Evolutionary conservation across 1,140 invertebrate genomes (phyloP).

Genomic region (Ips typographus): DNA sequence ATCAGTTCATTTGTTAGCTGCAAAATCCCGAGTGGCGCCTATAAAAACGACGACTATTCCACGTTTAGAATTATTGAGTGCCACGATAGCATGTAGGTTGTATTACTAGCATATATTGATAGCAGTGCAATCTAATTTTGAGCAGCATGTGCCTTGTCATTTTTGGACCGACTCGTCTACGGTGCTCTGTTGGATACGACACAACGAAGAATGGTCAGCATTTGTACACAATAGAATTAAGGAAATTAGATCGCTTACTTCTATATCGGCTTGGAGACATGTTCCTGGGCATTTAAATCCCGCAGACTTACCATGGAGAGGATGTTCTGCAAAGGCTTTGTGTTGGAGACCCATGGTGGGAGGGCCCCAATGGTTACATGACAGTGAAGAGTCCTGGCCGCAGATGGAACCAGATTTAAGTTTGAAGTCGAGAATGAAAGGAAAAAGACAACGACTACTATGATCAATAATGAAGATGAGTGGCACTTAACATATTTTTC

Average conservation of each 20-base stretch:
- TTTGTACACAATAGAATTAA: slow-evolving; percentile 46
- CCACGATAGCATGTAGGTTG: too few species aligned
- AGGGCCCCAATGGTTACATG: slow-evolving; percentile 40
- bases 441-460: slow-evolving; percentile 19
- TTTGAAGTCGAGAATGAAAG: slow-evolving; percentile 10
- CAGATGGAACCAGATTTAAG: background rate
- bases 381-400: slow-evolving; percentile 38
- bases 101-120: too few species aligned
- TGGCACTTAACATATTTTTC: slow-evolving; percentile 33
- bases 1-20: too few species aligned
- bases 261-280: slow-evolving; percentile 46
- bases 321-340: slow-evolving; percentile 40
- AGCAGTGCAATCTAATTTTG: too few species aligned
- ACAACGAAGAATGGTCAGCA: slow-evolving; percentile 35
- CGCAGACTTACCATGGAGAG: slow-evolving; percentile 51
- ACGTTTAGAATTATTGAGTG: too few species aligned
- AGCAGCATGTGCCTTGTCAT: too few species aligned
- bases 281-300: slow-evolving; percentile 51
- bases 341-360: slow-evolving; percentile 43
- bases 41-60: too few species aligned
- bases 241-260: slow-evolving; percentile 44
- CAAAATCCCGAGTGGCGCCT: too few species aligned
- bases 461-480: slow-evolving; percentile 4
- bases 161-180: slow-evolving; percentile 42
- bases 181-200: slow-evolving; percentile 41